Evolutionary conservation across 2,113 vertebrate genomes (phyloP).

Genomic region (Rousettus leschenaultii): DNA sequence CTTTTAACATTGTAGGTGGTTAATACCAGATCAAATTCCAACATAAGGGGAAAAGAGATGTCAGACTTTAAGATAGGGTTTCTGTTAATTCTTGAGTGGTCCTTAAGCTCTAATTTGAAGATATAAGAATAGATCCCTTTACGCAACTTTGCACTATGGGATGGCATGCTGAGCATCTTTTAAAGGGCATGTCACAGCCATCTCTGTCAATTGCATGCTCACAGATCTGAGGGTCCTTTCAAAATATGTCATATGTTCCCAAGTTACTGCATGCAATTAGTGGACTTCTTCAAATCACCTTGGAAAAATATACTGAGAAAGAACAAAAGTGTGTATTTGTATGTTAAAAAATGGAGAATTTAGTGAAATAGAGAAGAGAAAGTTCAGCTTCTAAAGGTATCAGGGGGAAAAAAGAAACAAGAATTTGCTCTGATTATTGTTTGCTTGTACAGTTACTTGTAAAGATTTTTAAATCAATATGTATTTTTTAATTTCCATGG

Average conservation of each 20-base stretch:
- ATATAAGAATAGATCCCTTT: not conserved
- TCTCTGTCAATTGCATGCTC: not conserved
- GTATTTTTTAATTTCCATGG: not conserved
- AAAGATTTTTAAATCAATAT: not conserved
- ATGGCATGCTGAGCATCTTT: not conserved
- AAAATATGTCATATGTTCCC: not conserved
- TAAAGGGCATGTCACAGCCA: not conserved
- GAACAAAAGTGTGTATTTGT: not conserved
- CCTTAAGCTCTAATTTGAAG: not conserved
- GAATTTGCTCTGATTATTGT: not conserved
- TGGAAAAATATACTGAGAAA: not conserved
- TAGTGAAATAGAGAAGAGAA: not conserved
- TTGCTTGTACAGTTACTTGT: not conserved
- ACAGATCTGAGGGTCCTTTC: not conserved
- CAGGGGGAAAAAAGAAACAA: not conserved
- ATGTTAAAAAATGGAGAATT: not conserved
- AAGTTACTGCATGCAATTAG: not conserved
- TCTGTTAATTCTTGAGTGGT: constrained; percentile 3
- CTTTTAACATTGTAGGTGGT: not conserved
- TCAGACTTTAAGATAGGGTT: not conserved
- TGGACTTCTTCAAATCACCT: not conserved
- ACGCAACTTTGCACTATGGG: not conserved
- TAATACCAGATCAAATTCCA: not conserved
- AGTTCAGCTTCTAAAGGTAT: not conserved
- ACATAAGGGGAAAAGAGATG: not conserved